These are phyloP conservation scores for Macrotrachela quadricornifera DNA, from an alignment of 1,140 invertebrate genomes.

Conservation along the genomic window DNA sequence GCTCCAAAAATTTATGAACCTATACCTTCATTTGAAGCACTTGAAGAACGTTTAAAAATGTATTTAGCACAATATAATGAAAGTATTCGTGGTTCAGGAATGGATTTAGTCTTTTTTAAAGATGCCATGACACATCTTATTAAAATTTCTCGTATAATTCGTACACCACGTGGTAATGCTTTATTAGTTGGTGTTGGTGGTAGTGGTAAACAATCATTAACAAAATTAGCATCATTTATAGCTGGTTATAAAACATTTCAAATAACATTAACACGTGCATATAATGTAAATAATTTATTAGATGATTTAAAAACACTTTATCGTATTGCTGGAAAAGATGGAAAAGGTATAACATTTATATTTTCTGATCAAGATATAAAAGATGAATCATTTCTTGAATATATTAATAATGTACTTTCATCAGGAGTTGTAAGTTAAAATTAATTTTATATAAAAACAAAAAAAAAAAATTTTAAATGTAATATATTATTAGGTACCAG, in stretches of 20 bases:
- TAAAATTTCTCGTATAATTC: slow-evolving; percentile 77
- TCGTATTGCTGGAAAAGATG: slow-evolving; percentile 65
- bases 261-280: slow-evolving; percentile 77
- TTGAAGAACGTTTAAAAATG: slow-evolving; percentile 68
- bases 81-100: slow-evolving; percentile 73
- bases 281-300: slow-evolving; percentile 80
- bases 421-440: slow-evolving; percentile 38
- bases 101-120: slow-evolving; percentile 96
- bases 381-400: slow-evolving; percentile 75
- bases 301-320: slow-evolving; percentile 82
- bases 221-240: slow-evolving; percentile 82
- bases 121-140: slow-evolving; percentile 91
- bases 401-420: slow-evolving; percentile 69
- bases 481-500: slow-evolving; percentile 40
- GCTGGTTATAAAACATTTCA: slow-evolving; percentile 89
- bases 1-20: slow-evolving; percentile 83
- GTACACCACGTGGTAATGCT: slow-evolving; percentile 77
- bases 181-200: slow-evolving; percentile 84
- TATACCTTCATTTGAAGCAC: slow-evolving; percentile 43
- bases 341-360: slow-evolving; percentile 86
- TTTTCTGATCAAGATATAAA: slow-evolving; percentile 83
- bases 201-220: slow-evolving; percentile 83
- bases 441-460: not conserved
- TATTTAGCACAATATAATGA: slow-evolving; percentile 85
- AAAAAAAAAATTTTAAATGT: not conserved